Evolutionary conservation across 1,140 invertebrate genomes (phyloP), one percentile per base, ranked within the genome.

Genomic region (Drosophila malerkotliana): DNA sequence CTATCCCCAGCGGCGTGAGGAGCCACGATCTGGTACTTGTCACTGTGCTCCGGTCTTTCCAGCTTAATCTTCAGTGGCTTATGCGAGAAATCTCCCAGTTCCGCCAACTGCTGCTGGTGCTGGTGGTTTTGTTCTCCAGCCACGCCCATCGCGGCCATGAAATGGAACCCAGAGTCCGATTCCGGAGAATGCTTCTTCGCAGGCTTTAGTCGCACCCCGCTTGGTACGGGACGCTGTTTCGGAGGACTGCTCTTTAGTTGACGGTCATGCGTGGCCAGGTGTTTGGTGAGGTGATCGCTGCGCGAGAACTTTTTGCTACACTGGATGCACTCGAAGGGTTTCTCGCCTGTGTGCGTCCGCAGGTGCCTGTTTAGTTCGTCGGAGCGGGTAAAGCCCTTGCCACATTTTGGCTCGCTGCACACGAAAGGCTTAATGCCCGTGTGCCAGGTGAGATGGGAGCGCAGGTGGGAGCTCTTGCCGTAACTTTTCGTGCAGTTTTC

Each of bases 271-370:
- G 90, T 91, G 24, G 90, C 90, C 63, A 91, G 60, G 90, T 98
- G 97, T 91, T 97, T 97, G 0, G 95, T 95, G 3, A 97, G 92
- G 91, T 98, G 97, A 90, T 98, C 97, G 21, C 96, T 97, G 5
- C 97, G 92, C 91, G 96, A 96, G 88, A 98, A 98, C 28, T 95
- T 92, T 83, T 97, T 97, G 6, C 93, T 93, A 81, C 97, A 97
- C 9, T 94, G 93, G 0, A 92, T 91, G 88, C 96, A 97, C 8
- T 93, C 93, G 89, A 97, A 97, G 1, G 96, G 93, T 79, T 97
- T 97, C 74, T 97, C 95, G 95, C 63, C 97, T 1, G 94, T 95
- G 83, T 95, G 94, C 30, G 94, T 94, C 57, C 94, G 92, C 37
- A 94, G 92, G 77, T 95, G 94, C 21, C 91, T 77, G 52, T 88